Evolutionary conservation across 2,797 vertebrate genomes (phyloP).

Genomic region (Falco concolor): DNA sequence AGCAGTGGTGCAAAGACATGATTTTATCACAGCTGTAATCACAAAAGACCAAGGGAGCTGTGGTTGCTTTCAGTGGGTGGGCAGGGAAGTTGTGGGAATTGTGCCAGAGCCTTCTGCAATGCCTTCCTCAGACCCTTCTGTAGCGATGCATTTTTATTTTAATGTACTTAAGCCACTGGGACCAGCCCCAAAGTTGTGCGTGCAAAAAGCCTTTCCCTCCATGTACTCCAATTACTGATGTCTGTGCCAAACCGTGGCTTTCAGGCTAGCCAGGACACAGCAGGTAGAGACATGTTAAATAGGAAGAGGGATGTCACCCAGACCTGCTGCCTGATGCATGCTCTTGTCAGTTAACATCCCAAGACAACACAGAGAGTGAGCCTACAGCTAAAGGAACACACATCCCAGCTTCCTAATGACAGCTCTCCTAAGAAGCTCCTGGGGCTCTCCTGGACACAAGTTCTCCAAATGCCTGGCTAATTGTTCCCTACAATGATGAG

Average conservation of each 20-base stretch:
- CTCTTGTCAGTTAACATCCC: neutral
- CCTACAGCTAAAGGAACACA: neutral
- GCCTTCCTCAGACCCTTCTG: neutral
- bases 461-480: neutral
- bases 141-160: neutral
- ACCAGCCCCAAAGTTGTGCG: neutral
- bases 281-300: neutral
- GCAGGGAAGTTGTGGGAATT: neutral
- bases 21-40: neutral
- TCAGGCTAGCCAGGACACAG: neutral
- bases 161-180: neutral
- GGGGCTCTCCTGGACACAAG: neutral
- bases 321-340: neutral
- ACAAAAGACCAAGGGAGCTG: neutral
- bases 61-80: neutral
- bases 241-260: neutral
- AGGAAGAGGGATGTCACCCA: neutral
- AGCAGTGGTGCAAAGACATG: neutral
- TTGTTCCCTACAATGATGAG: neutral
- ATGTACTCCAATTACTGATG: neutral
- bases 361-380: neutral
- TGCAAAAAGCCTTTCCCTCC: conserved; percentile 20
- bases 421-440: neutral
- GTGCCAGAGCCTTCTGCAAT: neutral
- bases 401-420: neutral